Conservation (phyloP, 2,113 vertebrate genomes). For the Rhea pennata region DNA sequence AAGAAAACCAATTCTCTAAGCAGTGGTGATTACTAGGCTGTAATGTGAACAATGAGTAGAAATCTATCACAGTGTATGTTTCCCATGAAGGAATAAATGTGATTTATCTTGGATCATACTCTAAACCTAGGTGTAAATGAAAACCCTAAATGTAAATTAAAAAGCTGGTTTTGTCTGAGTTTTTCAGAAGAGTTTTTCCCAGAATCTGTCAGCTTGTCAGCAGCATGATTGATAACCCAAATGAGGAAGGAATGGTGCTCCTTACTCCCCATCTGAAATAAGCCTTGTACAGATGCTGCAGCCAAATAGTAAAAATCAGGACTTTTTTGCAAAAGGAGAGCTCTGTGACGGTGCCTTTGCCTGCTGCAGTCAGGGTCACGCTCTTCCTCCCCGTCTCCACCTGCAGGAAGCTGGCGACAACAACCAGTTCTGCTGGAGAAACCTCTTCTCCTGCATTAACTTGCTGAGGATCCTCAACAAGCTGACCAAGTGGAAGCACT, state of each 20-base stretch:
- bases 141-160: background rate
- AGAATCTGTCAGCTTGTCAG: background rate
- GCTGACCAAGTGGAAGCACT: slow-evolving; percentile 99
- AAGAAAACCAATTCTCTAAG: background rate
- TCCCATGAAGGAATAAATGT: background rate
- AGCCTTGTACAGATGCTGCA: background rate
- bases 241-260: background rate
- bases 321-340: background rate
- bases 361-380: rapidly evolving
- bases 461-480: slow-evolving; percentile 94
- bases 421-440: slow-evolving; percentile 97
- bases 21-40: background rate
- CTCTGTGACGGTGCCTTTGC: rapidly evolving
- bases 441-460: slow-evolving; percentile 97
- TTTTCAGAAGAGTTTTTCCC: background rate
- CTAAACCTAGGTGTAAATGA: background rate
- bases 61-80: background rate
- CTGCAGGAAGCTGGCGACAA: slow-evolving; percentile 92
- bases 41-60: background rate
- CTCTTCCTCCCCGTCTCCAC: background rate
- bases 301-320: background rate
- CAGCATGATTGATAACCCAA: background rate
- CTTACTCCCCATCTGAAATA: background rate
- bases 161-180: rapidly evolving
- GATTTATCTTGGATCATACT: background rate